Percentiles rank a stretch among this genome's conserved stretches.
These are phyloP conservation scores for Calameuta filiformis DNA, from an alignment of 2,888 invertebrate genomes.

Conservation along the genomic window DNA sequence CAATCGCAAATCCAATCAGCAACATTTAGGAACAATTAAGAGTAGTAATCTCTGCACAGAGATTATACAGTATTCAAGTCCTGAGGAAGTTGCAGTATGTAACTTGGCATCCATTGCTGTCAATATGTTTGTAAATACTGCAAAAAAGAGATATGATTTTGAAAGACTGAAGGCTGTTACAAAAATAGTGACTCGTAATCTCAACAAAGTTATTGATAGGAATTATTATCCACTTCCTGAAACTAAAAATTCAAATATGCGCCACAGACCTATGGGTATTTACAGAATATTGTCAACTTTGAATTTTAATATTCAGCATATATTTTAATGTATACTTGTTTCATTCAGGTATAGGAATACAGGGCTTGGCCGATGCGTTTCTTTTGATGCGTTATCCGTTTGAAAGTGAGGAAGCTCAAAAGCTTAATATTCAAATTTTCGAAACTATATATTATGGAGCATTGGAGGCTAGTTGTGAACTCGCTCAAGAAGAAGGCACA, in stretches of 20 bases:
- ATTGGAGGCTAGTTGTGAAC: conserved; percentile 93
- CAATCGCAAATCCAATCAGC: conserved; percentile 96
- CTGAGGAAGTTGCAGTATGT: conserved; percentile 96
- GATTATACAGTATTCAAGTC: conserved; percentile 92
- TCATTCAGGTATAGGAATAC: conserved; percentile 86
- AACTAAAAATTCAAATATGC: conserved; percentile 86
- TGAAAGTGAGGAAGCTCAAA: conserved; percentile 86
- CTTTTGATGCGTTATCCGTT: conserved; percentile 93
- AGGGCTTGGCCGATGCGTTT: conserved; percentile 97
- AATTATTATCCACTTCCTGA: conserved; percentile 96
- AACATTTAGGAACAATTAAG: conserved; percentile 98
- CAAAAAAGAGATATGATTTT: conserved; percentile 87
- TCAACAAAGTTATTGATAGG: conserved; percentile 97
- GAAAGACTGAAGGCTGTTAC: conserved; percentile 85
- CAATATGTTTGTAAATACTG: conserved; percentile 88
- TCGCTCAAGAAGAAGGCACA: conserved; percentile 83
- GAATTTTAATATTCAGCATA: not conserved
- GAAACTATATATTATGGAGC: conserved; percentile 99
- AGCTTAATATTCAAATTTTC: conserved; percentile 94
- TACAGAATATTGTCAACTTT: not conserved
- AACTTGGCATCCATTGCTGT: conserved; percentile 97
- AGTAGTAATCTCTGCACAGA: conserved; percentile 98
- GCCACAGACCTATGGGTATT: conserved; percentile 83
- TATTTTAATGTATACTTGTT: not conserved
- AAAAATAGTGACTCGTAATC: conserved; percentile 88